phyloP scores from a whole-genome alignment of 1,140 invertebrate species.

The Harlomillsia oculata region DNA sequence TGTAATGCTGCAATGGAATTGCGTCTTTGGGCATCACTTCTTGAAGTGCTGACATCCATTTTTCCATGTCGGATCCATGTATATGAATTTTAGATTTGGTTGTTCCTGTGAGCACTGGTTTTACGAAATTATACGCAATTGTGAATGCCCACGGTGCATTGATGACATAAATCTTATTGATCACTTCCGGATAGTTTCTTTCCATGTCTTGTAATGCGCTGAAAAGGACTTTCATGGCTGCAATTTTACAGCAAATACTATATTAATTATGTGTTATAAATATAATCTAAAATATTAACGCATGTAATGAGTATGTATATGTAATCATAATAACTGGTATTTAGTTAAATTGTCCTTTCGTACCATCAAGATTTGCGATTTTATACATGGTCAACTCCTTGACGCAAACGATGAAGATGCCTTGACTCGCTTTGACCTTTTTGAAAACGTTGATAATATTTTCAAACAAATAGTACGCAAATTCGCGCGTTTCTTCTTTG shows the following conservation, averaged over 20 bases:
- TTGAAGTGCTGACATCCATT: neutral
- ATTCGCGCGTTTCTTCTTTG: conserved; percentile 5
- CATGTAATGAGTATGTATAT: neutral
- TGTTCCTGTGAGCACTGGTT: conserved; percentile 1
- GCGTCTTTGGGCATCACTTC: neutral
- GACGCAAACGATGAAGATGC: neutral
- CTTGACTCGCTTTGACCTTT: neutral
- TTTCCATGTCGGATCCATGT: neutral
- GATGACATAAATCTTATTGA: neutral
- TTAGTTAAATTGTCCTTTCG: neutral
- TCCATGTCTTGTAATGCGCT: neutral
- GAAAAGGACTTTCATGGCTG: neutral
- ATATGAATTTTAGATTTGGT: conserved; percentile 10
- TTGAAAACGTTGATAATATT: neutral
- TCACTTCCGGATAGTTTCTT: conserved; percentile 1
- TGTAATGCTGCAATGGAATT: too few relatives aligned
- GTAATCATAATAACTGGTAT: neutral
- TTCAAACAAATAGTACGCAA: conserved; percentile 1
- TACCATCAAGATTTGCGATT: conserved; percentile 11
- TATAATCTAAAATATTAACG: neutral
- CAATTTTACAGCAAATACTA: neutral
- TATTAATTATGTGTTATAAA: neutral
- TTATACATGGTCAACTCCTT: neutral
- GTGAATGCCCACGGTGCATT: conserved; percentile 16
- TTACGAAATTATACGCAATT: conserved; percentile 10